Evolutionary conservation across 2,888 invertebrate genomes (phyloP), one percentile per base, ranked within the genome.

Genomic region (Polylopha cassiicola): DNA sequence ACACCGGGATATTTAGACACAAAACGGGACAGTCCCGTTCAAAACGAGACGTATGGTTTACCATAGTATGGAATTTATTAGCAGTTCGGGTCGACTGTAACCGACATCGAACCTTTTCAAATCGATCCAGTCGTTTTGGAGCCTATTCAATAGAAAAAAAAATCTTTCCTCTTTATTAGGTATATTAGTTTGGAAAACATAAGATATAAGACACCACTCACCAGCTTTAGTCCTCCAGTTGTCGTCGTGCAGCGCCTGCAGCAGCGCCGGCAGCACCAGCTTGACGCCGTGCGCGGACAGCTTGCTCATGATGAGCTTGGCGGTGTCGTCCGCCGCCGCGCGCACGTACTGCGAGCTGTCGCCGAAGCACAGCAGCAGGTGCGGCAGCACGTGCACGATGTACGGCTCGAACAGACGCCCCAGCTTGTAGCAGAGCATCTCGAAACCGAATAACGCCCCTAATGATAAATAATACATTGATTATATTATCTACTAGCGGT

Each of bases 331-430:
- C 4, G 99, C 97, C 3, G 99, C 98, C 53, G 95, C 90, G 60
- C 99, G 89, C 39, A 99, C 99, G 79, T 97, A 95, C 74, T 96
- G 95, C 68, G 95, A 98, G 16, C 91, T 89, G 85, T 99, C 99
- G 4, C 99, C 99, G 77, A 99, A 98, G 76, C 98, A 97, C 48
- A 96, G 89, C 51, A 99, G 86, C 60, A 99, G 88, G 80, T 97
- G 94, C 0, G 98, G 98, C 48, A 99, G 86, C 28, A 99, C 95
- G 73, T 98, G 97, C 37, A 99, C 97, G 45, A 99, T 96, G 85
- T 99, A 99, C 0, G 99, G 99, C 81, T 99, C 99, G 85, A 99
- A 99, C 41, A 99, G 87, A 27, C 98, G 92, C 0, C 99, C 99
- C 59, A 99, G 88, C 89, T 95, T 95, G 56, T 92, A 91, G 76